Base-by-base conservation (phyloP, 2,113 vertebrate species). In the Macaca mulatta region DNA sequence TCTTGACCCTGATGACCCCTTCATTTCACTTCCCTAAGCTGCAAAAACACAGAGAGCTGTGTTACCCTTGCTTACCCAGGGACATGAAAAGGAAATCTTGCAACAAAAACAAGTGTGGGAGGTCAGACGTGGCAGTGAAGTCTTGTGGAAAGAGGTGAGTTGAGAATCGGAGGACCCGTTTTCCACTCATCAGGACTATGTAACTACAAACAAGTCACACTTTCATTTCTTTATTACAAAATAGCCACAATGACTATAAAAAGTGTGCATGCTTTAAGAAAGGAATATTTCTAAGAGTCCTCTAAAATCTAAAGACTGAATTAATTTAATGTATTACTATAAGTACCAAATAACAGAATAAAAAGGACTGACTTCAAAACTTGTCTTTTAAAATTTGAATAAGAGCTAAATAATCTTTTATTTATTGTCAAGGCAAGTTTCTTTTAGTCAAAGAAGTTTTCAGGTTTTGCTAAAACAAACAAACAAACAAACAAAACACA, bases 11-110 rank as follows among this genome's bases (percentile, higher is more conserved):
- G 2, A 17, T 8, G 86, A 90, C 45, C 59, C 81, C 14, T 93
- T 85, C 20, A 6, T 48, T 92, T 75, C 61, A 90, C 92, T 90
- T 96, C 40, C 77, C 32, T 85, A 85, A 93, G 93, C 81, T 96
- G 91, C 77, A 89, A 86, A 79, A 85, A 89, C 87, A 95, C 81
- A 79, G 93, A 84, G 38, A 43, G 20, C 32, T 14, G 11, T 25
- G 6, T 45, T 59, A 27, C 18, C 81, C 92, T 93, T 77, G 59
- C 67, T 86, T n/a, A 72, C 75, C 35, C 1, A 0, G 48, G 35
- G 43, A 81, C 45, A 40, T 88, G 52, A 80, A 93, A 96, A 97
- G 84, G 50, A 92, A 92, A 50, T 32, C 55, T 69, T 17, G 80
- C 10, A 57, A 48, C n/a, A 81, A 50, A 87, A 78, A 40, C 23